Conservation (phyloP, 2,797 vertebrate genomes). For the Alectoris magna region DNA sequence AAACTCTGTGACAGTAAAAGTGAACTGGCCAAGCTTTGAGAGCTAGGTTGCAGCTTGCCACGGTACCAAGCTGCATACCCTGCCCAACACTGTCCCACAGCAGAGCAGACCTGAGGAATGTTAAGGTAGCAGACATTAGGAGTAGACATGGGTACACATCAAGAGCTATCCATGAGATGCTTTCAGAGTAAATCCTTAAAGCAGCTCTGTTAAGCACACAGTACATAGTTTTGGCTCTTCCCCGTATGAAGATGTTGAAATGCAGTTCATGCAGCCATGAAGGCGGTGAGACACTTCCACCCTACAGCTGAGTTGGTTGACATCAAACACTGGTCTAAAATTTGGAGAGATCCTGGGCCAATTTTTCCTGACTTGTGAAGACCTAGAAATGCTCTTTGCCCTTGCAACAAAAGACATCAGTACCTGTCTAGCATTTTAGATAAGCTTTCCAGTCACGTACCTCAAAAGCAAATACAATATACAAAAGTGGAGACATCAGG, state of each 20-base stretch:
- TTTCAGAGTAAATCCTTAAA: background rate
- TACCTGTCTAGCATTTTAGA: background rate
- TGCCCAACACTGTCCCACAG: background rate
- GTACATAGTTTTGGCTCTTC: background rate
- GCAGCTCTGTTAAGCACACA: background rate
- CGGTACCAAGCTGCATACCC: rapidly evolving
- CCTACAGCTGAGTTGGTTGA: background rate
- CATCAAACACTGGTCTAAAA: background rate
- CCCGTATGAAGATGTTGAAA: background rate
- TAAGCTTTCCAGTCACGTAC: background rate
- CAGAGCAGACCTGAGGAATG: background rate
- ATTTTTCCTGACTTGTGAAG: background rate
- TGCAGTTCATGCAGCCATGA: rapidly evolving
- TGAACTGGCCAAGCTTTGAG: background rate
- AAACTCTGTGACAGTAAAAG: background rate
- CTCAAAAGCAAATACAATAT: background rate
- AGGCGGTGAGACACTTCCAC: background rate
- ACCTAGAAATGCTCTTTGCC: background rate
- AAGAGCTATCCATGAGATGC: background rate
- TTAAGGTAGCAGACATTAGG: background rate
- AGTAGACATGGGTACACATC: background rate
- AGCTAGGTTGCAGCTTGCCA: background rate
- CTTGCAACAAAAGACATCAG: background rate
- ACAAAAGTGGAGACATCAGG: background rate
- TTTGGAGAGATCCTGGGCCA: background rate